Evolutionary conservation across 92 coral and sea anemone genomes (phyloP).

Genomic region (Montipora capitata): DNA sequence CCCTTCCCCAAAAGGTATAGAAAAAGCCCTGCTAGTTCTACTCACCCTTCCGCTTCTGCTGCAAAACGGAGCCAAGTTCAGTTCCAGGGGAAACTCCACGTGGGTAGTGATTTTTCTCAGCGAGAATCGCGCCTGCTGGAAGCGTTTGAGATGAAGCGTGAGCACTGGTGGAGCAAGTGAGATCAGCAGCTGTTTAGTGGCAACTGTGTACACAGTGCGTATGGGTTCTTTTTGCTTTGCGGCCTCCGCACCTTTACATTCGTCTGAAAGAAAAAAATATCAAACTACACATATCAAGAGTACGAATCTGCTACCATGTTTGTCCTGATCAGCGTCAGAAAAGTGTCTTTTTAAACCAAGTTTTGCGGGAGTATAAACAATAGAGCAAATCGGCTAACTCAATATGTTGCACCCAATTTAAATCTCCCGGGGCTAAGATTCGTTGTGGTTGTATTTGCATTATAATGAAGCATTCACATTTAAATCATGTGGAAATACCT

Average conservation of each 20-base stretch:
- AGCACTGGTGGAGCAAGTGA: slow-evolving; percentile 93
- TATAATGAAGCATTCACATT: too few species aligned
- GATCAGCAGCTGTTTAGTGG: slow-evolving; percentile 92
- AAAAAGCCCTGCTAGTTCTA: not conserved
- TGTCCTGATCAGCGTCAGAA: too few species aligned
- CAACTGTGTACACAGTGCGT: slow-evolving; percentile 89
- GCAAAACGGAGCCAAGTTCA: slow-evolving; percentile 96
- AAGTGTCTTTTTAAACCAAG: too few species aligned
- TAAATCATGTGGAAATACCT: too few species aligned
- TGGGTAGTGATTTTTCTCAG: slow-evolving; percentile 90
- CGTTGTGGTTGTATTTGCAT: too few species aligned
- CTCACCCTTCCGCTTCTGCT: slow-evolving; percentile 86
- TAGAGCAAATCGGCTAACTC: too few species aligned
- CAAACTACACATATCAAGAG: too few species aligned
- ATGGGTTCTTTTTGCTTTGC: slow-evolving; percentile 35
- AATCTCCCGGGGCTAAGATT: too few species aligned
- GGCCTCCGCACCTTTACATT: slow-evolving; percentile 61
- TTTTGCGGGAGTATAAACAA: too few species aligned
- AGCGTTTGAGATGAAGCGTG: slow-evolving; percentile 94
- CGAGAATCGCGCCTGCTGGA: slow-evolving; percentile 94
- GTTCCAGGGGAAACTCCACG: slow-evolving; percentile 89
- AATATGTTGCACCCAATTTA: too few species aligned
- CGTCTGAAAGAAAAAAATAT: slow-evolving; percentile 28
- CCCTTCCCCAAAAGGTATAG: not conserved
- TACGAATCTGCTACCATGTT: too few species aligned